Percentiles rank a stretch among this genome's conserved stretches.
Conservation (phyloP, 1,140 invertebrate genomes). For the Psix sp. region DNA sequence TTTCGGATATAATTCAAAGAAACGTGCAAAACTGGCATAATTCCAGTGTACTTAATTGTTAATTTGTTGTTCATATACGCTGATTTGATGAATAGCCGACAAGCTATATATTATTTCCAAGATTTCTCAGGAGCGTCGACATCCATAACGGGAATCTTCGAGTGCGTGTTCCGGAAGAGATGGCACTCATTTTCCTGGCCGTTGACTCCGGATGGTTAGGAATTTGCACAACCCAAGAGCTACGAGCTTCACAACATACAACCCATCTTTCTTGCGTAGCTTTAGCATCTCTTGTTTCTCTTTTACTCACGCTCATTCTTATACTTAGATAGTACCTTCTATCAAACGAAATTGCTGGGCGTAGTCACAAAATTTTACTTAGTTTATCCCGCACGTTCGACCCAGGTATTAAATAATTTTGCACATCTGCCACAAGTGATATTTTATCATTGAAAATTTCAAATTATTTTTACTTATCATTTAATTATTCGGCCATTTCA, state of each 20-base stretch:
- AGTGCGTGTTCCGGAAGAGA: constrained; percentile 72
- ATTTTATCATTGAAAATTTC: too few species aligned
- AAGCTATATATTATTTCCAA: too few species aligned
- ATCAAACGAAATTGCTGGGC: constrained; percentile 67
- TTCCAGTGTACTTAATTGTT: too few species aligned
- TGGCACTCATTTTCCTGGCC: constrained; percentile 73
- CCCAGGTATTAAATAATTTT: constrained; percentile 3
- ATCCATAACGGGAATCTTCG: constrained; percentile 50
- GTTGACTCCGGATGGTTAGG: constrained; percentile 68
- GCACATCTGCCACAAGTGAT: not conserved
- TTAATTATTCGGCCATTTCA: too few species aligned
- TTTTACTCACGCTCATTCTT: constrained; percentile 27
- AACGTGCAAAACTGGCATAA: too few species aligned
- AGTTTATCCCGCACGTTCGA: constrained; percentile 11
- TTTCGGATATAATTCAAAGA: too few species aligned
- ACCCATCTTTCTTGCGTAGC: constrained; percentile 16
- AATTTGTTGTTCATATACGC: too few species aligned
- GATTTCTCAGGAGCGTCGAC: constrained; percentile 39
- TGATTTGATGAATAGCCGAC: too few species aligned
- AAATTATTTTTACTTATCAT: too few species aligned
- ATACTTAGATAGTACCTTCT: constrained; percentile 34
- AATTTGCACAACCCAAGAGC: constrained; percentile 32
- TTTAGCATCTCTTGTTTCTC: constrained; percentile 7
- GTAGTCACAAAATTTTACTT: constrained; percentile 68
- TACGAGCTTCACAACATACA: constrained; percentile 12